Conservation (phyloP, 2,797 vertebrate genomes). For the Syncerus caffer region DNA sequence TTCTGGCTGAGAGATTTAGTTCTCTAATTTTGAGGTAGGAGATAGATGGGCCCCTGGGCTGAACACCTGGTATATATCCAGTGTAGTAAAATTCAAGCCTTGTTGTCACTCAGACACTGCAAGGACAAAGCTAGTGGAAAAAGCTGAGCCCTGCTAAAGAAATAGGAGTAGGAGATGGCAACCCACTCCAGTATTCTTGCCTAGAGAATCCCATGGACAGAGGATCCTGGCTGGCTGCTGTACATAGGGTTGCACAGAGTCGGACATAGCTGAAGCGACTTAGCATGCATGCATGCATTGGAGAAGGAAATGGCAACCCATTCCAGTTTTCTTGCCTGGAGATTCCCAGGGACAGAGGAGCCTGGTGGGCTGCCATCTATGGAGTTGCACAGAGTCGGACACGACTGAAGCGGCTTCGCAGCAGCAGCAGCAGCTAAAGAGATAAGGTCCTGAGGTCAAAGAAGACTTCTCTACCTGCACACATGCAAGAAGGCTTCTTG, state of each 20-base stretch:
- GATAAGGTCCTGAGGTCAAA: neutral
- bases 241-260: neutral
- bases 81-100: neutral
- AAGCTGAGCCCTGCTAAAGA: neutral
- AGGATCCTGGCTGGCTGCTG: neutral
- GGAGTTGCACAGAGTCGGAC: neutral
- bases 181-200: neutral
- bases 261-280: accelerated
- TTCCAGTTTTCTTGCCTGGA: neutral
- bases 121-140: neutral
- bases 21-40: neutral
- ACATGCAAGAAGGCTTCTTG: neutral
- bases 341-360: neutral
- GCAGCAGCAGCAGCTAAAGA: neutral
- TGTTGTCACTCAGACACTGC: neutral
- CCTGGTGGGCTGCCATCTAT: neutral
- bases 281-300: neutral
- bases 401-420: accelerated
- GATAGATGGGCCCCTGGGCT: neutral
- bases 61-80: neutral
- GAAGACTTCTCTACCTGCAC: neutral
- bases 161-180: neutral
- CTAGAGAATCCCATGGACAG: neutral
- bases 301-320: neutral
- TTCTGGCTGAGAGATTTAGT: neutral